phyloP scores from a whole-genome alignment of 2,113 vertebrate species.

The Cheirogaleus medius region DNA sequence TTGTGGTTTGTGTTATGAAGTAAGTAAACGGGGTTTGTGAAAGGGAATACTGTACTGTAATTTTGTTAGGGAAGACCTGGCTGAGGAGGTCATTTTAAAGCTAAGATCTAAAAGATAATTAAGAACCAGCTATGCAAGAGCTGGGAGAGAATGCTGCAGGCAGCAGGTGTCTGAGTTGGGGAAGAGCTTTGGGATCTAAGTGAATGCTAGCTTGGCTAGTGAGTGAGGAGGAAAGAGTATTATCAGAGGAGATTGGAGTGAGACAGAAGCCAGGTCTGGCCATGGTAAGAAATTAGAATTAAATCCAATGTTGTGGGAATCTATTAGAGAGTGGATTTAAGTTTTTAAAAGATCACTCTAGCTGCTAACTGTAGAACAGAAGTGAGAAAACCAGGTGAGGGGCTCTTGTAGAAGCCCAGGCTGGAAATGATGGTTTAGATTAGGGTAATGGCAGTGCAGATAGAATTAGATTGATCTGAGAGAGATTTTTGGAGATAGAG shows the following conservation, averaged over 20 bases:
- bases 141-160: neutral
- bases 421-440: neutral
- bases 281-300: neutral
- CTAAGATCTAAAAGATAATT: neutral
- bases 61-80: neutral
- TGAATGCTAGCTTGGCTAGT: neutral
- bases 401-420: neutral
- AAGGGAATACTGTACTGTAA: neutral
- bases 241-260: neutral
- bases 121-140: neutral
- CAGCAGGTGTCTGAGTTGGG: neutral
- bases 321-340: neutral
- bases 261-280: neutral
- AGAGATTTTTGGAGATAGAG: neutral
- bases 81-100: neutral
- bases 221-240: neutral
- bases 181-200: neutral
- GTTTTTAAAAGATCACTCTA: neutral
- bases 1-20: neutral
- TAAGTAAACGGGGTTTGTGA: neutral
- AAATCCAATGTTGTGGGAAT: neutral
- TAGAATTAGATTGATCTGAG: neutral
- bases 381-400: neutral
- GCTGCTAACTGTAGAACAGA: neutral
- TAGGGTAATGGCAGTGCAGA: neutral